Conservation (phyloP, 2,113 vertebrate genomes). For the Apodemus sylvaticus region DNA sequence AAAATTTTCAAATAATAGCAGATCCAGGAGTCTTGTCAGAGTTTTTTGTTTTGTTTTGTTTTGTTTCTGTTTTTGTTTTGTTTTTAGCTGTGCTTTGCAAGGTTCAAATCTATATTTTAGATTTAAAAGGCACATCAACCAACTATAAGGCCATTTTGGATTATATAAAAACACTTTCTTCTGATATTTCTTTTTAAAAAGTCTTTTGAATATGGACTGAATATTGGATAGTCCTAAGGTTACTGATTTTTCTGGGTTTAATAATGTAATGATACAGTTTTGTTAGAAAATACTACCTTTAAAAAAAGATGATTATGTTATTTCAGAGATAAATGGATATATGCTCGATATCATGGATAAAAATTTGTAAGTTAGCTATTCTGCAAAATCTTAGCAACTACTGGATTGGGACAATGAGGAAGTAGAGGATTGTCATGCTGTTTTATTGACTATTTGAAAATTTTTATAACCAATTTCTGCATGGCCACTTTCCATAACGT, state of each 20-base stretch:
- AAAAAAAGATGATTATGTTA: background rate
- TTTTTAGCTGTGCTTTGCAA: background rate
- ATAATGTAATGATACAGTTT: background rate
- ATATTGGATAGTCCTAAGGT: background rate
- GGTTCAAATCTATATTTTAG: background rate
- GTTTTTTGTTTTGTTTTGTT: no score
- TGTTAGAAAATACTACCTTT: background rate
- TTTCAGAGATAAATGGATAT: background rate
- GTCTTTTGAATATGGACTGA: background rate
- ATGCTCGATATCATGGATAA: background rate
- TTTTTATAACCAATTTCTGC: background rate
- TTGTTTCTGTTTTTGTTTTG: no score
- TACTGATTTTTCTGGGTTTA: background rate
- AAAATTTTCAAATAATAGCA: background rate
- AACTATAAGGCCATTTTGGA: background rate
- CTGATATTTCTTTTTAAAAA: background rate
- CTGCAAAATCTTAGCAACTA: background rate
- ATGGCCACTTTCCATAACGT: background rate
- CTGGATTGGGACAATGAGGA: background rate
- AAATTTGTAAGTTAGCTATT: background rate
- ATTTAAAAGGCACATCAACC: background rate
- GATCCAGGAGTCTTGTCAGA: background rate
- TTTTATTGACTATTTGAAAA: conserved; percentile 3
- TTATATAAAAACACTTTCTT: background rate
- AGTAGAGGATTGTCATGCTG: background rate